A percentile compares a stretch with the other conserved stretches of the same genome.
Conservation (phyloP, 35 echinoderm and acorn worm species). For the Heliocidaris tuberculata region DNA sequence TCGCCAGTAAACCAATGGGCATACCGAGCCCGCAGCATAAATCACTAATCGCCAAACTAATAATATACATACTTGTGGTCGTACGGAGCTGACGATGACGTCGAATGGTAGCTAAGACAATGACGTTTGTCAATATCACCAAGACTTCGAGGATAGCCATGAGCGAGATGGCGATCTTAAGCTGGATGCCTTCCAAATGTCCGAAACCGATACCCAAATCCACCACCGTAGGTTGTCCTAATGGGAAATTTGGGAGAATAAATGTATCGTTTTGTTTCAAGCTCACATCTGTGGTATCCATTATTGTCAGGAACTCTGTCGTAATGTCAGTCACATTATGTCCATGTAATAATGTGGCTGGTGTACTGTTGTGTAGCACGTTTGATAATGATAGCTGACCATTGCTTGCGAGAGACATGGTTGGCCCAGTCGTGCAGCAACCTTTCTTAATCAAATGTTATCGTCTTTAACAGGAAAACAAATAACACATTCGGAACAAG, state of each 20-base stretch:
- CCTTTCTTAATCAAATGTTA: background rate
- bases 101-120: slow-evolving; percentile 26
- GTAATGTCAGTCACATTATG: background rate
- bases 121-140: slow-evolving; percentile 28
- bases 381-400: background rate
- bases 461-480: background rate
- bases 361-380: background rate
- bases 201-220: slow-evolving; percentile 54
- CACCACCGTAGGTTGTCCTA: slow-evolving; percentile 2
- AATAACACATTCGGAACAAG: background rate
- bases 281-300: background rate
- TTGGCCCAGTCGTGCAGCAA: background rate
- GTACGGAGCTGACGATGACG: slow-evolving; percentile 45
- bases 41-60: slow-evolving; percentile 54
- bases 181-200: slow-evolving; percentile 33
- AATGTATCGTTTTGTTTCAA: background rate
- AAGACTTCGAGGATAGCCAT: slow-evolving; percentile 32
- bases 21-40: slow-evolving; percentile 27
- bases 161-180: slow-evolving; percentile 30
- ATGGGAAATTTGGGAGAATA: background rate
- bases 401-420: background rate
- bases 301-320: background rate
- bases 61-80: slow-evolving; percentile 42
- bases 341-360: background rate
- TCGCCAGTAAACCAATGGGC: slow-evolving; percentile 49